Evolutionary conservation across 1,140 invertebrate species (phyloP), one percentile per base, ranked within the genome.

Genomic region (Dermatophagoides farinae): DNA sequence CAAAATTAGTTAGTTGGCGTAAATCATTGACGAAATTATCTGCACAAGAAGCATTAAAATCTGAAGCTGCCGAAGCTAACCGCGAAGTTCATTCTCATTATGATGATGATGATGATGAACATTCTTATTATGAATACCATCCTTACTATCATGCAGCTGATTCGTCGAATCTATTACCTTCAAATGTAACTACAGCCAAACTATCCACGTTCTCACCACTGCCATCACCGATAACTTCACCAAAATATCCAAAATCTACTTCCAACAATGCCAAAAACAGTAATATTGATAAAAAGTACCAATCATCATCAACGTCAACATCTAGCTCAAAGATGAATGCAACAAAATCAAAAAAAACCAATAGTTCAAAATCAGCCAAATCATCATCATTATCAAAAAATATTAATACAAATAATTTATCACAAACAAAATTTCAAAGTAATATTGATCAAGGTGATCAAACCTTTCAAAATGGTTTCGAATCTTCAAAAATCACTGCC

Each of bases 21-120:
- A 55, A 55, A 25, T 55, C 53, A 23, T 25, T 55, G 53, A 55
- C 53, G 10, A 55, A 55, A 44, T 25, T 55, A 23, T 55, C 53
- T n/a, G 53, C 53, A 23, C 53, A 55, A 23, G 53, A 55, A 44
- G 53, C 53, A 23, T 44, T 55, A 16, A 23, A 55, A 55, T 25
- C 10, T 40, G 53, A 55, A 44, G 53, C 53, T 20, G 22, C 52
- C 20, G 53, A 14, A 31, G 53, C 53, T 55, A 14, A 14, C 47
- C 12, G 4, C 11, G 12, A 14, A 4, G 23, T 5, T 55, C 14
- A 11, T 55, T 14, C 12, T 38, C 14, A 39, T 39, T 41, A 55
- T 55, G 53, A 55, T 4, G 14, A 41, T n/a, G 52, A 54, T 41
- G 53, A 55, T 55, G 53, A 55, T 55, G 14, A 55, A 44, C 14